phyloP scores from a whole-genome alignment of 2,797 vertebrate genomes.

The Acrossocheilus fasciatus region DNA sequence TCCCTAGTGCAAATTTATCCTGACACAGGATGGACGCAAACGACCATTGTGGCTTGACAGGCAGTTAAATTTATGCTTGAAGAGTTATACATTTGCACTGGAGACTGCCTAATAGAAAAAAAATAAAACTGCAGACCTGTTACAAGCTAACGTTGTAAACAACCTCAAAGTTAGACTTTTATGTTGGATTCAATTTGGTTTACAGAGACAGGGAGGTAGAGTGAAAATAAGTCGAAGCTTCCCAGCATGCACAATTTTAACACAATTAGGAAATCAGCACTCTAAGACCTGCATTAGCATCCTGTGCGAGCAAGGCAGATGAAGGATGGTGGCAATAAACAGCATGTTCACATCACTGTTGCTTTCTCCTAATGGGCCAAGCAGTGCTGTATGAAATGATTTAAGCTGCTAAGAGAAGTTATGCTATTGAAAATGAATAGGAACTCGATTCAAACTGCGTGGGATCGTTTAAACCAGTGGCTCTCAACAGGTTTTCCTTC shows the following conservation, averaged over 20 bases:
- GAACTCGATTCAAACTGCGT: conserved; percentile 10
- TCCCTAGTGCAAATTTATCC: conserved; percentile 7
- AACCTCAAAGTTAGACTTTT: conserved; percentile 21
- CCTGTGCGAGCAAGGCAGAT: conserved; percentile 12
- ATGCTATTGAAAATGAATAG: not conserved
- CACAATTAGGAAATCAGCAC: conserved; percentile 39
- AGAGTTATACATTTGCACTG: not conserved
- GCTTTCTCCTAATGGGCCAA: conserved; percentile 37
- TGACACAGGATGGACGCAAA: not conserved
- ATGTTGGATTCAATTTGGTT: conserved; percentile 27
- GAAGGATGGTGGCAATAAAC: conserved; percentile 36
- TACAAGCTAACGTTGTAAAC: not conserved
- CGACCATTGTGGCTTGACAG: not conserved
- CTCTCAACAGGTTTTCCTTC: conserved; percentile 5
- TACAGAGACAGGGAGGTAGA: conserved; percentile 4
- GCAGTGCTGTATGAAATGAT: conserved; percentile 1
- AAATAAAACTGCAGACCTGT: not conserved
- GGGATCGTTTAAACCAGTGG: conserved; percentile 2
- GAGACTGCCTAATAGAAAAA: not conserved
- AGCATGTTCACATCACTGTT: conserved; percentile 21
- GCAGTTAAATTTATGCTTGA: not conserved
- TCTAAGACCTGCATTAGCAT: conserved; percentile 39
- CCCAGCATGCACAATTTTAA: conserved; percentile 32
- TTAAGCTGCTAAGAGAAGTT: conserved; percentile 13
- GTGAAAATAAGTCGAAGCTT: conserved; percentile 1